Conservation (phyloP, 2,888 invertebrate species). For the Napeogenes sylphis region DNA sequence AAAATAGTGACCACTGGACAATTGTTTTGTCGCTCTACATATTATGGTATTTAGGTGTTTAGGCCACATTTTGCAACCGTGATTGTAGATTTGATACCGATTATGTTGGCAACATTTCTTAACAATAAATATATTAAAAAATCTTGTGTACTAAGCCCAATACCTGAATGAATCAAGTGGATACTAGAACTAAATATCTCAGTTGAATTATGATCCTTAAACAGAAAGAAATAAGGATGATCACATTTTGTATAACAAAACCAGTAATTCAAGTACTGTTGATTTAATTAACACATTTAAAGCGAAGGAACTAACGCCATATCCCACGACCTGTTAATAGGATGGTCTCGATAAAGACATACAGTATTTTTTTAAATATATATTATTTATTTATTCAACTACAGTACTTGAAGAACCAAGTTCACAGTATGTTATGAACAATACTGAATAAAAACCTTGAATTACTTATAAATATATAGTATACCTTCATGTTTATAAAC, state of each 20-base stretch:
- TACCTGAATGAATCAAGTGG: not conserved
- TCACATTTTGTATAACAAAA: constrained; percentile 3
- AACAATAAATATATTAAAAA: not conserved
- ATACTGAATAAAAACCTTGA: too few species aligned
- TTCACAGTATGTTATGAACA: too few species aligned
- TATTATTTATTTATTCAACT: too few species aligned
- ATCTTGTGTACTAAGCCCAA: constrained; percentile 1
- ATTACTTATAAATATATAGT: too few species aligned
- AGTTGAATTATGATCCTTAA: constrained; percentile 3
- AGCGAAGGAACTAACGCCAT: constrained; percentile 19
- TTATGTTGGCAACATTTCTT: not conserved
- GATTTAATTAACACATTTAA: constrained; percentile 46
- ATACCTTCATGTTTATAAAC: too few species aligned
- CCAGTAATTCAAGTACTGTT: constrained; percentile 34
- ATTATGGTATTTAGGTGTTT: too few species aligned
- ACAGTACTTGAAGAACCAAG: too few species aligned
- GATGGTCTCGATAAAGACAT: constrained; percentile 8
- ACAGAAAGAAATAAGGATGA: not conserved
- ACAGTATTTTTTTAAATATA: not conserved
- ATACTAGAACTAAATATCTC: not conserved
- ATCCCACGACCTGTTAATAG: constrained; percentile 24
- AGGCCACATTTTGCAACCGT: too few species aligned
- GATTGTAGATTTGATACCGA: too few species aligned
- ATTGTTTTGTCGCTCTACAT: too few species aligned
- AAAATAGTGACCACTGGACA: too few species aligned